Percentiles rank a stretch among this genome's conserved stretches.
These are phyloP conservation scores for Physella acuta DNA, from an alignment of 1,140 invertebrate species.

Conservation along the genomic window DNA sequence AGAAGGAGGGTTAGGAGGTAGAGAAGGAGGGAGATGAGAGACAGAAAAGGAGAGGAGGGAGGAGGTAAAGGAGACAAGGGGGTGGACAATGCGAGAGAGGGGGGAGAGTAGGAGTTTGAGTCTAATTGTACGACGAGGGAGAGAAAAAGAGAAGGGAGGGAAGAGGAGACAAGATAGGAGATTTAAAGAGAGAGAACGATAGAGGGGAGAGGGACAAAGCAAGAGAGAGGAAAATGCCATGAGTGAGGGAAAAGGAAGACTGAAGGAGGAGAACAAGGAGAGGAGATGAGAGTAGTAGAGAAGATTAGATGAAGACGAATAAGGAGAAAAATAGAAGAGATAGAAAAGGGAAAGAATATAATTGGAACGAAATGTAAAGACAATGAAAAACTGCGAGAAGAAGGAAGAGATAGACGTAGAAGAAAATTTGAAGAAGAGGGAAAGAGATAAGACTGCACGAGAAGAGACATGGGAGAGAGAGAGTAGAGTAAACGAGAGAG, in stretches of 20 bases:
- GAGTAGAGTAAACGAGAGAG: not conserved
- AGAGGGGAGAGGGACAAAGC: not conserved
- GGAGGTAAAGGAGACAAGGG: not conserved
- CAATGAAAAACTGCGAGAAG: not conserved
- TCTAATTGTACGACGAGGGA: not conserved
- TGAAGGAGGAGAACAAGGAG: no score
- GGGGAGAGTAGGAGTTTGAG: not conserved
- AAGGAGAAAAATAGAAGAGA: conserved; percentile 1
- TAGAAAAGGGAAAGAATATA: not conserved
- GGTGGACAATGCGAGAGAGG: not conserved
- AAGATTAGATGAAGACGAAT: not conserved
- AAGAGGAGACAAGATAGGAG: not conserved
- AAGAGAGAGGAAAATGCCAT: not conserved
- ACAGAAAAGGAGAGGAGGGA: no score
- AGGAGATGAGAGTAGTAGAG: not conserved
- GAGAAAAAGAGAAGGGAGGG: conserved; percentile 3
- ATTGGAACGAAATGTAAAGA: not conserved
- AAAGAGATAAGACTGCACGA: not conserved
- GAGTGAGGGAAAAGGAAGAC: no score
- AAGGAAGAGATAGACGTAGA: not conserved
- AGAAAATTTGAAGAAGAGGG: not conserved
- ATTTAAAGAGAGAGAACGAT: not conserved
- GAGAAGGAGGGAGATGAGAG: no score
- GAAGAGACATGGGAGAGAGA: not conserved
- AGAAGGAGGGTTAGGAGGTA: no score